These are phyloP conservation scores for Polypterus senegalus DNA, from an alignment of 2,113 vertebrate species.

Conservation along the genomic window DNA sequence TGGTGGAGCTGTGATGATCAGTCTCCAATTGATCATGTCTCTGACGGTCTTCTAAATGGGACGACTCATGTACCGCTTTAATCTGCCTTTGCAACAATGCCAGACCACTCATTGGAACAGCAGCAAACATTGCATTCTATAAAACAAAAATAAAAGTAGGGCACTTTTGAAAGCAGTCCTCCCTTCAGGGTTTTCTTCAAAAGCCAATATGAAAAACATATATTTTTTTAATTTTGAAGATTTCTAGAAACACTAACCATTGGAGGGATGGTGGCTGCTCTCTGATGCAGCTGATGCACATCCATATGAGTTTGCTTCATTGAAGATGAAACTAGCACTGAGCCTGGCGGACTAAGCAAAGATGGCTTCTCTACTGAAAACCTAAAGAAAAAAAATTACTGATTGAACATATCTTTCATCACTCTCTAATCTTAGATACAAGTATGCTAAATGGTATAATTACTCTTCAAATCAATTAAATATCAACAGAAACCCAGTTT, in stretches of 20 bases:
- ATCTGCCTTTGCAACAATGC: constrained; percentile 87
- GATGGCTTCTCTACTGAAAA: constrained; percentile 82
- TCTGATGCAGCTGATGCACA: constrained; percentile 83
- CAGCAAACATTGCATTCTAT: constrained; percentile 49
- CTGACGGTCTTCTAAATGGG: constrained; percentile 81
- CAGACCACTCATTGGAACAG: constrained; percentile 62
- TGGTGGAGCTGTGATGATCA: constrained; percentile 58
- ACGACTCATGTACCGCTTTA: constrained; percentile 82
- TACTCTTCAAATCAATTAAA: too few relatives aligned
- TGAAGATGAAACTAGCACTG: constrained; percentile 70
- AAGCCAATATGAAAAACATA: too few relatives aligned
- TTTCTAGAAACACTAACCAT: constrained; percentile 61
- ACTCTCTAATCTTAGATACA: too few relatives aligned
- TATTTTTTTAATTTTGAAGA: background rate
- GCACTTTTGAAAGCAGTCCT: too few relatives aligned
- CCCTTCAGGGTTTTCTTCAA: too few relatives aligned
- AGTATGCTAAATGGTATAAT: too few relatives aligned
- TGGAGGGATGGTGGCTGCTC: constrained; percentile 83
- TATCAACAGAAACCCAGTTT: too few relatives aligned
- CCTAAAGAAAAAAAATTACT: background rate
- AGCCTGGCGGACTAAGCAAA: constrained; percentile 60
- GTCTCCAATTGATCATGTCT: constrained; percentile 74
- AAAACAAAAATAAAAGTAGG: constrained; percentile 39
- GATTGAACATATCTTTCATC: too few relatives aligned
- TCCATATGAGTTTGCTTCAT: constrained; percentile 72